phyloP scores from a whole-genome alignment of 1,140 invertebrate genomes.

The Lutraria rhynchaena region DNA sequence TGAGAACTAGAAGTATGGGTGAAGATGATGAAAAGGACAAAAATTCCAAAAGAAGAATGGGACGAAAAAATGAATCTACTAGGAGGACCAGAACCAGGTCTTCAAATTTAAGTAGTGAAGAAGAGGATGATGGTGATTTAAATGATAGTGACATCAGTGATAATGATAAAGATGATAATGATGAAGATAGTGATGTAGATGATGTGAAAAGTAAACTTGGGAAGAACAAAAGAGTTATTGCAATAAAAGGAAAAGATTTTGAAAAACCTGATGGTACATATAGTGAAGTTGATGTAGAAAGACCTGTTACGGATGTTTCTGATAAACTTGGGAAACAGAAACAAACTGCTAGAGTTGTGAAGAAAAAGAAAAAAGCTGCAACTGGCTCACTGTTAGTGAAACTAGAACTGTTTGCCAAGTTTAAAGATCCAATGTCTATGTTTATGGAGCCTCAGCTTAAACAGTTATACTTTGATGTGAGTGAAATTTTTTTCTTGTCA shows the following conservation, averaged over 20 bases:
- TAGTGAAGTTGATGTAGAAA: conserved; percentile 60
- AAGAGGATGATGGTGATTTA: conserved; percentile 27
- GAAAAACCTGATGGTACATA: conserved; percentile 77
- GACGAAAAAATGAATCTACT: neutral
- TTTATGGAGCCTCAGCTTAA: conserved; percentile 89
- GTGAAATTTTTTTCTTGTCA: conserved; percentile 28
- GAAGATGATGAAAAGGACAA: conserved; percentile 2
- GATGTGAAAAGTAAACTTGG: neutral
- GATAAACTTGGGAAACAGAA: conserved; percentile 2
- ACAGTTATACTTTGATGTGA: conserved; percentile 87
- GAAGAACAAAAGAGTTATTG: neutral
- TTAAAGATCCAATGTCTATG: conserved; percentile 91
- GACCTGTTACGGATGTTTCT: conserved; percentile 19
- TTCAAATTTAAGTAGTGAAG: conserved; percentile 72
- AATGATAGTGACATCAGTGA: conserved; percentile 50
- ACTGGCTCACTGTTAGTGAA: conserved; percentile 87
- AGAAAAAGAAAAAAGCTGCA: conserved; percentile 47
- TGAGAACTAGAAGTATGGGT: conserved; percentile 44
- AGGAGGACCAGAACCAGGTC: conserved; percentile 21
- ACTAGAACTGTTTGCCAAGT: conserved; percentile 89
- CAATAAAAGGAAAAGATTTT: conserved; percentile 25
- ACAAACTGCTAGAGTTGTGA: neutral
- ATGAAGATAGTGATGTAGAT: conserved; percentile 52
- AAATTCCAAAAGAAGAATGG: neutral
- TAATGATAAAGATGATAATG: conserved; percentile 71